Evolutionary conservation across 2,888 invertebrate species (phyloP).

Genomic region (Meiosimyza decipiens): DNA sequence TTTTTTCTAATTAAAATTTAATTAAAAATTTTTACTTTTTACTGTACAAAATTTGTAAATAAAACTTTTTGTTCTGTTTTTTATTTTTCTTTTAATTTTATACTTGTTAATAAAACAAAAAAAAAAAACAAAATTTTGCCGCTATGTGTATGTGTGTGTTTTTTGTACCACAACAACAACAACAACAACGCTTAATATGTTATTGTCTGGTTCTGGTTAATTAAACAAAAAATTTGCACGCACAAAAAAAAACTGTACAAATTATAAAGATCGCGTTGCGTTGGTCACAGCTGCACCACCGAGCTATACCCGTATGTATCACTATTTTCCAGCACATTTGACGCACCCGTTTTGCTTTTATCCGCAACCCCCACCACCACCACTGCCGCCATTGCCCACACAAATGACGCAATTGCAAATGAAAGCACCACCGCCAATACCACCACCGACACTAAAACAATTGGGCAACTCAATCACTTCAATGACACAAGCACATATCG

Average conservation of each 20-base stretch:
- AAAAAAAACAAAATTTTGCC: not conserved
- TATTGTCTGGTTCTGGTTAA: not conserved
- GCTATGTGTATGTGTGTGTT: constrained; percentile 8
- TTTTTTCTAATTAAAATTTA: constrained; percentile 9
- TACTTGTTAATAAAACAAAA: not conserved
- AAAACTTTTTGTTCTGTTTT: constrained; percentile 8
- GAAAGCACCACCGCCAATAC: constrained; percentile 54
- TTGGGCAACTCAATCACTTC: constrained; percentile 51
- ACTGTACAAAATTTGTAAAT: constrained; percentile 1
- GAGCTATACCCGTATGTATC: constrained; percentile 73
- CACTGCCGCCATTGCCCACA: constrained; percentile 57
- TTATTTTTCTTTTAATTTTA: not conserved
- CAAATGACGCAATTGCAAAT: constrained; percentile 53
- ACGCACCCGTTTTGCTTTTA: constrained; percentile 69
- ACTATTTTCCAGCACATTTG: constrained; percentile 71
- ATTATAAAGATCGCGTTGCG: constrained; percentile 72
- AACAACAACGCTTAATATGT: not conserved
- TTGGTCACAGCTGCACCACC: constrained; percentile 73
- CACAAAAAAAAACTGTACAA: constrained; percentile 10
- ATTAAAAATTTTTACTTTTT: not conserved
- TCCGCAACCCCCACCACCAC: constrained; percentile 65
- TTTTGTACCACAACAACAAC: not conserved
- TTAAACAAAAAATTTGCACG: constrained; percentile 6
- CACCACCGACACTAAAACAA: constrained; percentile 65
- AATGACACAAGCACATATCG: constrained; percentile 64